A percentile compares a stretch with the other conserved stretches of the same genome.
These are phyloP conservation scores for Tineola bisselliella DNA, from an alignment of 2,888 invertebrate genomes.

Conservation along the genomic window DNA sequence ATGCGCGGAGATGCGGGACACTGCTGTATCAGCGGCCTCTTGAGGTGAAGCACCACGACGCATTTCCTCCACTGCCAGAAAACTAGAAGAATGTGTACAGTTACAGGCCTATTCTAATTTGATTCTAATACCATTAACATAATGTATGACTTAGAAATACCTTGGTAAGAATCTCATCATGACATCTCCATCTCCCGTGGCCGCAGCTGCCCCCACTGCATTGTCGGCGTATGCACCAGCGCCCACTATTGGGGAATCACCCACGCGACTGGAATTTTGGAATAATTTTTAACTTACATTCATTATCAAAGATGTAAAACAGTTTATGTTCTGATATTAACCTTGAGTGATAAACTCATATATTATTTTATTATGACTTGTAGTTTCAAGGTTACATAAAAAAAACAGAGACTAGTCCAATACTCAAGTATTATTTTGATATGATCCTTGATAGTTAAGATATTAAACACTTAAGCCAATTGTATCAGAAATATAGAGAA, in stretches of 20 bases:
- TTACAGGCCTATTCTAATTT: too few species aligned
- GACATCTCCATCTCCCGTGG: constrained; percentile 95
- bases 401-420: too few species aligned
- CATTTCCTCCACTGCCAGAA: constrained; percentile 91
- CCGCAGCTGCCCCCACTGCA: constrained; percentile 83
- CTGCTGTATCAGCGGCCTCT: constrained; percentile 77
- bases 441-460: constrained; percentile 26
- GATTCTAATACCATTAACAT: too few species aligned
- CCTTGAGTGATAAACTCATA: too few species aligned
- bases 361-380: too few species aligned
- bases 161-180: constrained; percentile 97
- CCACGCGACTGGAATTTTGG: constrained; percentile 37
- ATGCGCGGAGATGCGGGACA: constrained; percentile 76
- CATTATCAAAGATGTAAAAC: constrained; percentile 90
- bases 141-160: constrained; percentile 35
- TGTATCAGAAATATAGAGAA: constrained; percentile 77
- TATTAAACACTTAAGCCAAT: constrained; percentile 69
- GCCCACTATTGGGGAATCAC: constrained; percentile 79
- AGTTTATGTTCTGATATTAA: constrained; percentile 95
- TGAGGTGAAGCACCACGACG: constrained; percentile 77
- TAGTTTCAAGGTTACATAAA: too few species aligned
- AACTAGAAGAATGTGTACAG: constrained; percentile 64
- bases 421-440: background rate
- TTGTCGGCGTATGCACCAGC: constrained; percentile 95
- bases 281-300: background rate